Percentiles rank a stretch among this genome's conserved stretches.
phyloP scores from a whole-genome alignment of 2,888 invertebrate species.

The Myathropa florea region DNA sequence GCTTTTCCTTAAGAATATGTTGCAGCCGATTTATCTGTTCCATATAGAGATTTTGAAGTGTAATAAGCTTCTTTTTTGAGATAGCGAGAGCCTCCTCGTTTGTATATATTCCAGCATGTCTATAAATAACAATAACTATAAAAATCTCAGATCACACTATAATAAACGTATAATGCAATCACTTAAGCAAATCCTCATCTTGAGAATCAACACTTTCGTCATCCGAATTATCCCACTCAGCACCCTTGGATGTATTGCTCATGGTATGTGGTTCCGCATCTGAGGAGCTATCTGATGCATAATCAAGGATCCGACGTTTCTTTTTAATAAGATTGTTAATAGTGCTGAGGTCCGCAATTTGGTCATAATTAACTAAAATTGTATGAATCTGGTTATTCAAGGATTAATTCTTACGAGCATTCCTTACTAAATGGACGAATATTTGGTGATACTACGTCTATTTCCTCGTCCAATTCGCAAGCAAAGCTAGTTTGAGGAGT shows the following conservation, averaged over 20 bases:
- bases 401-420: not conserved
- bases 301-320: slow-evolving; percentile 83
- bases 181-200: slow-evolving; percentile 89
- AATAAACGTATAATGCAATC: not conserved
- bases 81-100: slow-evolving; percentile 92
- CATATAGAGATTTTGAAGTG: slow-evolving; percentile 90
- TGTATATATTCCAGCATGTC: slow-evolving; percentile 93
- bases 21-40: slow-evolving; percentile 90
- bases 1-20: slow-evolving; percentile 86
- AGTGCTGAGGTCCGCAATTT: slow-evolving; percentile 82
- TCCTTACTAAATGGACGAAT: slow-evolving; percentile 84
- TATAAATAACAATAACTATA: slow-evolving; percentile 79
- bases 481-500: slow-evolving; percentile 74
- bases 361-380: slow-evolving; percentile 76
- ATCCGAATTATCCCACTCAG: slow-evolving; percentile 87
- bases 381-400: not conserved
- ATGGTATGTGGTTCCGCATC: slow-evolving; percentile 85
- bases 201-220: slow-evolving; percentile 90
- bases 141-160: not conserved
- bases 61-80: slow-evolving; percentile 87
- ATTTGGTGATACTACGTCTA: slow-evolving; percentile 81
- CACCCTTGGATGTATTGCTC: slow-evolving; percentile 84
- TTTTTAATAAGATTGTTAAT: slow-evolving; percentile 82
- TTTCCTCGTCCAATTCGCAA: slow-evolving; percentile 80
- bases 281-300: slow-evolving; percentile 86